phyloP scores from a whole-genome alignment of 2,113 vertebrate species.

The Phoxinus phoxinus region DNA sequence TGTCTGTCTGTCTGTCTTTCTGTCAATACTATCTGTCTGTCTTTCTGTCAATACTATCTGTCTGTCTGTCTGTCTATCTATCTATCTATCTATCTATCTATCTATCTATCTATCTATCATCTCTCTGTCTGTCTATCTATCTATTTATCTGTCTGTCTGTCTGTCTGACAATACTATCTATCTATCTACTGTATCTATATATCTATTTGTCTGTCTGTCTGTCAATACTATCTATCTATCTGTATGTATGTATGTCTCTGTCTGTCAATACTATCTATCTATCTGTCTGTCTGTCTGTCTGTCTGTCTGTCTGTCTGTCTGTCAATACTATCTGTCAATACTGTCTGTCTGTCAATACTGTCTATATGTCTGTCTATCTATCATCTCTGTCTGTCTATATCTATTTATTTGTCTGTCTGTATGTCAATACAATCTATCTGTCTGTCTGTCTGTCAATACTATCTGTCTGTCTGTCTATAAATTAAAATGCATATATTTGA shows the following conservation, averaged over 20 bases:
- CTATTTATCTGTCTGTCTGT: neutral
- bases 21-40: too few relatives aligned
- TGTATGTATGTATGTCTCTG: too few relatives aligned
- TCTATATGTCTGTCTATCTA: too few relatives aligned
- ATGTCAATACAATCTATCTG: neutral
- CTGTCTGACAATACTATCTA: too few relatives aligned
- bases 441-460: neutral
- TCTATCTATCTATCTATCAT: neutral
- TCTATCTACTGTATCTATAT: too few relatives aligned
- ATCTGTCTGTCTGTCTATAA: neutral
- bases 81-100: neutral
- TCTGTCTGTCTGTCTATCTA: neutral
- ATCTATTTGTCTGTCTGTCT: too few relatives aligned
- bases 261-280: neutral
- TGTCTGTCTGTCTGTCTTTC: too few relatives aligned
- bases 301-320: too few relatives aligned
- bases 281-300: neutral
- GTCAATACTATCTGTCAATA: too few relatives aligned
- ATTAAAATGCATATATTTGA: neutral
- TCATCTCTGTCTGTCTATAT: too few relatives aligned
- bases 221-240: too few relatives aligned
- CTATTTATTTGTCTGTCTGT: neutral
- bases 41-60: neutral
- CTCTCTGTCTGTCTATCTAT: neutral
- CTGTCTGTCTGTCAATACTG: fast-evolving